Percentiles rank a stretch among this genome's conserved stretches.
phyloP scores from a whole-genome alignment of 92 coral and sea anemone genomes.

The Phenganax subtilis region DNA sequence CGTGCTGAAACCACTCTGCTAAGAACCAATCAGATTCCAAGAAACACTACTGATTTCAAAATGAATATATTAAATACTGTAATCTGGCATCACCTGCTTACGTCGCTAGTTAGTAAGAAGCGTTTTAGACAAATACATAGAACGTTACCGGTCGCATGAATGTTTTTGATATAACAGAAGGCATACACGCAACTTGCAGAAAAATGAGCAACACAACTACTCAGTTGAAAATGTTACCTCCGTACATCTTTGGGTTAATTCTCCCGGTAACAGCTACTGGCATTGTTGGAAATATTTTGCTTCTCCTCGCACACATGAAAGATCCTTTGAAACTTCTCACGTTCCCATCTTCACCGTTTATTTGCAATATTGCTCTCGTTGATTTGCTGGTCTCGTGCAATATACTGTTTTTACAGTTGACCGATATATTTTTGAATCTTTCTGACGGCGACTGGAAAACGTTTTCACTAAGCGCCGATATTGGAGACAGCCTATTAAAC shows the following conservation, averaged over 20 bases:
- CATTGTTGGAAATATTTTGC: constrained; percentile 13
- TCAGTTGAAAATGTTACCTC: too few relatives aligned
- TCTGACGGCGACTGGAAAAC: not conserved
- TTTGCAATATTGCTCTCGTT: not conserved
- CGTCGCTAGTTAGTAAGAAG: too few relatives aligned
- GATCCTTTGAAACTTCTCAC: constrained; percentile 8
- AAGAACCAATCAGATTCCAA: too few relatives aligned
- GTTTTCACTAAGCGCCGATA: not conserved
- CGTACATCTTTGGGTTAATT: not conserved
- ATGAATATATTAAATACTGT: too few relatives aligned
- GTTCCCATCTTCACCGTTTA: constrained; percentile 9
- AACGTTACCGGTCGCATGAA: too few relatives aligned
- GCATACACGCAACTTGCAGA: too few relatives aligned
- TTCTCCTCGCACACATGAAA: constrained; percentile 11
- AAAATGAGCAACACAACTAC: too few relatives aligned
- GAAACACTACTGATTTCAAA: too few relatives aligned
- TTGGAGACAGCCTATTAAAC: not conserved
- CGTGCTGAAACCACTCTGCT: too few relatives aligned
- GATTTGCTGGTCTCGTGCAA: not conserved
- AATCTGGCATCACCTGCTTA: too few relatives aligned
- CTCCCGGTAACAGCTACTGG: not conserved
- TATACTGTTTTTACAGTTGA: not conserved
- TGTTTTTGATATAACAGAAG: too few relatives aligned
- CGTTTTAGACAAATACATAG: too few relatives aligned
- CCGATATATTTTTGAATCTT: not conserved